Conservation (phyloP, 2,888 invertebrate genomes). For the Drosophila prostipennis region DNA sequence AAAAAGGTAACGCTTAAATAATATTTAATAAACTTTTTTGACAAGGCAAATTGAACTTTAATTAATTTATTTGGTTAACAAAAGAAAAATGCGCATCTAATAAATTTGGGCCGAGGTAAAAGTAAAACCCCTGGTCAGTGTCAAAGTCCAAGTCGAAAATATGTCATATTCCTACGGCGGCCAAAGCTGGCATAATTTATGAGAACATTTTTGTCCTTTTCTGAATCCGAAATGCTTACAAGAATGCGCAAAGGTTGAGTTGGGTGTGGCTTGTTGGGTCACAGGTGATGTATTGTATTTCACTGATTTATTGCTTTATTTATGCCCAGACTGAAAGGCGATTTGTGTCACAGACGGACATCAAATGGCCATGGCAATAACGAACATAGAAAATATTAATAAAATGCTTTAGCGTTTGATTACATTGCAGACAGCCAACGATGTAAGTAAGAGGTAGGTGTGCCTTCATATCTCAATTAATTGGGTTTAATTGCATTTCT, state of each 20-base stretch:
- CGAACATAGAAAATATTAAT: conserved; percentile 31
- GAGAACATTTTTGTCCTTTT: conserved; percentile 27
- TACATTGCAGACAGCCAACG: conserved; percentile 41
- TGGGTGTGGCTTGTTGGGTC: conserved; percentile 14
- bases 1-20: conserved; percentile 9
- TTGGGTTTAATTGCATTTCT: background rate
- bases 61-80: conserved; percentile 59
- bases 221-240: conserved; percentile 3
- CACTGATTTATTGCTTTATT: conserved; percentile 74
- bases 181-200: conserved; percentile 71
- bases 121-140: conserved; percentile 35
- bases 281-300: conserved; percentile 76
- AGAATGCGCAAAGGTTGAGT: conserved; percentile 16
- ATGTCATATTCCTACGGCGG: conserved; percentile 68
- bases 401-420: conserved; percentile 55
- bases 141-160: conserved; percentile 52
- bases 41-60: conserved; percentile 66
- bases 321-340: conserved; percentile 50
- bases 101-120: conserved; percentile 29
- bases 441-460: background rate
- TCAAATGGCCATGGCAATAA: conserved; percentile 20
- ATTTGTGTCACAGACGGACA: conserved; percentile 46
- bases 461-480: background rate
- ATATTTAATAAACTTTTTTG: conserved; percentile 66
- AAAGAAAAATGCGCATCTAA: conserved; percentile 35